Base-by-base conservation (phyloP, 2,113 vertebrate genomes). In the Chrysochloris asiatica region DNA sequence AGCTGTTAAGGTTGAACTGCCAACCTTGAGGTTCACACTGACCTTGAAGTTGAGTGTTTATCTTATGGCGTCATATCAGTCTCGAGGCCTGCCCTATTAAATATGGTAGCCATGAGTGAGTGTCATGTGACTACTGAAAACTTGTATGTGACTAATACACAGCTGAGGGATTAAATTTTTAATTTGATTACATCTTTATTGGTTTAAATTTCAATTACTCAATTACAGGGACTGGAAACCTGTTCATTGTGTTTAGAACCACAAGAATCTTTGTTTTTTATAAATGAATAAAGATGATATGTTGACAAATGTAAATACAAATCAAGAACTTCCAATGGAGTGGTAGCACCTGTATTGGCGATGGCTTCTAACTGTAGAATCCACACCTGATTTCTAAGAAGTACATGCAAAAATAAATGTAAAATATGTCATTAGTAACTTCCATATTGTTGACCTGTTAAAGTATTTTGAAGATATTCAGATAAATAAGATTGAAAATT, bases 131-230 rank as follows among this genome's bases (percentile, higher is more conserved):
- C 45, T 24, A 13, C 61, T 59, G 33, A 17, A 7, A 43, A 28
- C 21, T 22, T 8, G 0, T 4, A 28, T 11, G 10, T 0, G 9
- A 43, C 6, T 4, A 24, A 21, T 21, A 0, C 1, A 28, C 19
- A 3, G 1, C 33, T 38, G 14, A 69, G 11, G 10, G 45, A 52
- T 22, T 19, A 13, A 30, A 75, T 41, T 43, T 30, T 72, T 38
- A 47, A 4, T 45, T 81, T 76, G n/a, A 17, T 45, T 82, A 90
- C 47, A 43, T 54, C 83, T 69, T 92, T 24, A n/a, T 0, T 67
- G 33, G 69, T 41, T 88, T 73, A 14, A 38, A 56, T 30, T n/a
- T 75, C 77, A 91, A 71, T 48, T 54, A 45, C 33, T 17, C 36
- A 63, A 5, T 22, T n/a, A 24, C 13, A 61, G 14, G 56, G 67